Conservation (phyloP, 2,888 invertebrate species). For the Charanyca ferruginea region DNA sequence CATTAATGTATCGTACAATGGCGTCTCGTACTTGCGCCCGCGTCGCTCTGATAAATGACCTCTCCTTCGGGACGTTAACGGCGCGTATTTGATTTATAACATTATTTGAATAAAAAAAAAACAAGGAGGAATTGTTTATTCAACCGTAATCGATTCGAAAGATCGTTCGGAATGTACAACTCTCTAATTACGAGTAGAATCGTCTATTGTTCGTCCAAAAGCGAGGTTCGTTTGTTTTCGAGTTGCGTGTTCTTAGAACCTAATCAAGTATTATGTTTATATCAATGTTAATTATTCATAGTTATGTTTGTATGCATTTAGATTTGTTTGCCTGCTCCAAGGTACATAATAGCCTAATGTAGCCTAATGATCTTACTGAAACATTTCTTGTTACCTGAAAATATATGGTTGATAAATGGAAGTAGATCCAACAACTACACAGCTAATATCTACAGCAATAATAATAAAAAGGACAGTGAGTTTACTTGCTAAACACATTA, state of each 20-base stretch:
- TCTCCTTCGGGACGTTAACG: constrained; percentile 81
- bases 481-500: not conserved
- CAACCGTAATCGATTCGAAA: constrained; percentile 86
- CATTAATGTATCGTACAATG: constrained; percentile 86
- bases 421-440: too few species aligned
- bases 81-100: constrained; percentile 89
- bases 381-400: not conserved
- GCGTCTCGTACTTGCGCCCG: constrained; percentile 78
- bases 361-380: not conserved
- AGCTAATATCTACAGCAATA: not conserved
- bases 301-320: constrained; percentile 11
- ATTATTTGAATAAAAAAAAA: constrained; percentile 85
- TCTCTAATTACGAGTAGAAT: constrained; percentile 81
- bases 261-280: constrained; percentile 56
- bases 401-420: too few species aligned
- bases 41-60: constrained; percentile 86
- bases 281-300: constrained; percentile 58
- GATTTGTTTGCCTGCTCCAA: constrained; percentile 8
- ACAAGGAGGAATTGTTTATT: constrained; percentile 85
- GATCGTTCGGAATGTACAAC: constrained; percentile 83
- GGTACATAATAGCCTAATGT: not conserved
- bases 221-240: constrained; percentile 58
- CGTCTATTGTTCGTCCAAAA: constrained; percentile 74
- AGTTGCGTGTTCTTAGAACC: constrained; percentile 52
- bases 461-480: too few species aligned